Percentiles rank a stretch among this genome's conserved stretches.
Conservation (phyloP, 2,113 vertebrate species). For the Hippolais icterina region DNA sequence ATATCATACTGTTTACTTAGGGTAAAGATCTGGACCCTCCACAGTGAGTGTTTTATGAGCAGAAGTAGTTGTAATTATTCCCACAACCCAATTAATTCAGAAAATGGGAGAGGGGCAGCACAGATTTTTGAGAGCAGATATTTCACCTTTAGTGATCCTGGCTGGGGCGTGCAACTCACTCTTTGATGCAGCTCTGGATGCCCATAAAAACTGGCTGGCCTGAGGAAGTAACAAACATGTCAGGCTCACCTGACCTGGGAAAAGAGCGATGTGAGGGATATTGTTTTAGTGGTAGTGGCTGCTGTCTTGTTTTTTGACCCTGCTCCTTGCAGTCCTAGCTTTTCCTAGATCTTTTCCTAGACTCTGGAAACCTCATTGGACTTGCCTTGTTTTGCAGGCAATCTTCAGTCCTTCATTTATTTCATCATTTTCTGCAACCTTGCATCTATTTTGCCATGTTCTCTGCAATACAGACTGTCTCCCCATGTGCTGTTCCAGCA, state of each 20-base stretch:
- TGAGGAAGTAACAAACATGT: background rate
- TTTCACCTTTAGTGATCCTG: background rate
- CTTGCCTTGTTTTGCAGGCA: background rate
- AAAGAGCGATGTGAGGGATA: background rate
- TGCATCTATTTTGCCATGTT: background rate
- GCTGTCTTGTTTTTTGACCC: background rate
- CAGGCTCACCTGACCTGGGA: background rate
- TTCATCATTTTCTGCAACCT: background rate
- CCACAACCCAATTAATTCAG: background rate
- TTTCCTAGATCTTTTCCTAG: background rate
- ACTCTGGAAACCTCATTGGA: background rate
- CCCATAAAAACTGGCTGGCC: background rate
- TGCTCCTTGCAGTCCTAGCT: background rate
- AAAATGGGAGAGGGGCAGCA: fast-evolving
- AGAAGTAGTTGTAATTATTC: background rate
- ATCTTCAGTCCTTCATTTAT: background rate
- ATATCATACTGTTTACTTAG: background rate
- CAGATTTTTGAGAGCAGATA: background rate
- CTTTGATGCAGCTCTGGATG: background rate
- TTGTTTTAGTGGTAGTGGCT: background rate
- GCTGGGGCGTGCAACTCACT: background rate
- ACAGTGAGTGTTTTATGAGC: background rate
- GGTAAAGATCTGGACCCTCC: background rate
- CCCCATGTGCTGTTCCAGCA: background rate
- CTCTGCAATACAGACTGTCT: background rate